Percentiles rank a stretch among this genome's conserved stretches.
Evolutionary conservation across 2,113 vertebrate genomes (phyloP).

Genomic region (Todiramphus saurophagus): DNA sequence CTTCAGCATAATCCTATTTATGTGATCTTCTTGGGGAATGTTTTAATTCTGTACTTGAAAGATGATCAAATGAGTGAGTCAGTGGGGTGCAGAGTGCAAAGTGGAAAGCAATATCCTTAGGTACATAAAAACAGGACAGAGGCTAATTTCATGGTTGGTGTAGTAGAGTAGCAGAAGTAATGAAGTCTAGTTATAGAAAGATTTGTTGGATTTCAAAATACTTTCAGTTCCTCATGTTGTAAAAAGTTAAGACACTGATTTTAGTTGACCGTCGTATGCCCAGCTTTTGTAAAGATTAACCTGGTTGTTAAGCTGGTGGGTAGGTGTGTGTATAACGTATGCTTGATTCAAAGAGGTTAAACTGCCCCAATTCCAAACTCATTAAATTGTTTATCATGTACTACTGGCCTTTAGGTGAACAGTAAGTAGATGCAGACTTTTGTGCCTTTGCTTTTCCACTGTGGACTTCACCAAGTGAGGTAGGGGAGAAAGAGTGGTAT

Average conservation of each 20-base stretch:
- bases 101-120: background rate
- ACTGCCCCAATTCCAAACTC: background rate
- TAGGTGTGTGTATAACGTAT: background rate
- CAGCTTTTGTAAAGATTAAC: background rate
- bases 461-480: accelerated
- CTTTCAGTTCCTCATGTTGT: background rate
- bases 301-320: background rate
- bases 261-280: background rate
- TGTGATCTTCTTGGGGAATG: background rate
- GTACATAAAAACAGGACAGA: background rate
- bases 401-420: background rate
- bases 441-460: background rate
- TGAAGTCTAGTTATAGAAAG: background rate
- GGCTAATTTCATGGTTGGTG: background rate
- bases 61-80: background rate
- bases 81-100: background rate
- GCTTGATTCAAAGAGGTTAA: background rate
- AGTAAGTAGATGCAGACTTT: background rate
- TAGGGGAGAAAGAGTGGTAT: background rate
- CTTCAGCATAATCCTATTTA: background rate
- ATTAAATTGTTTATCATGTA: background rate
- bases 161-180: background rate
- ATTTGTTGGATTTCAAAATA: background rate
- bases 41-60: background rate
- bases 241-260: background rate